Conservation (phyloP, 1,140 invertebrate genomes). For the Ericerus pela region DNA sequence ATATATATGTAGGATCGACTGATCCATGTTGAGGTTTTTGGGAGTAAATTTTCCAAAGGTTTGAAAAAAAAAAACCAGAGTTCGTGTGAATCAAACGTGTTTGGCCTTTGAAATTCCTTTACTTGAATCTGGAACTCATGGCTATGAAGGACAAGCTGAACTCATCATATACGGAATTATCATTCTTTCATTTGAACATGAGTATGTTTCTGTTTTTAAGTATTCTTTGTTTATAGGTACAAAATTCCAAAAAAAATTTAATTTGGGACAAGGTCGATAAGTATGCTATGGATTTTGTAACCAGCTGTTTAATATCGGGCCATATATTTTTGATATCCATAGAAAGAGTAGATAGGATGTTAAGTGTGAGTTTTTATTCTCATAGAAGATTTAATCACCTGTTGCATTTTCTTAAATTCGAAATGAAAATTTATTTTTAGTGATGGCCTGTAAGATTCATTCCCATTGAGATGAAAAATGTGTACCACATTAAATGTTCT, state of each 20-base stretch:
- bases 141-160: constrained; percentile 87
- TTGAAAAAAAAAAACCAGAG: too few species aligned
- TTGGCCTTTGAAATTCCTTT: constrained; percentile 83
- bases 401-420: background rate
- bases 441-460: constrained; percentile 98
- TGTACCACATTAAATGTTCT: too few species aligned
- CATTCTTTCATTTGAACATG: too few species aligned
- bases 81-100: constrained; percentile 98
- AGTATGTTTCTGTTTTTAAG: too few species aligned
- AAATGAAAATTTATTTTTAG: constrained; percentile 36
- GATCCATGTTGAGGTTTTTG: too few species aligned
- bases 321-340: constrained; percentile 79
- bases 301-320: constrained; percentile 81
- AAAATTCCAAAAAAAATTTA: constrained; percentile 34
- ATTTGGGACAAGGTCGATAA: constrained; percentile 98
- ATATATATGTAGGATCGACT: too few species aligned
- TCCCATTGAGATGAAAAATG: too few species aligned
- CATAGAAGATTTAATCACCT: background rate
- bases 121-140: constrained; percentile 92
- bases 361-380: constrained; percentile 58
- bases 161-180: too few species aligned
- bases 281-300: constrained; percentile 88
- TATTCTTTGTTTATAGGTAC: background rate
- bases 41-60: too few species aligned
- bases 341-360: constrained; percentile 83